Conservation (phyloP, 2,797 vertebrate genomes). For the Todus mexicanus region DNA sequence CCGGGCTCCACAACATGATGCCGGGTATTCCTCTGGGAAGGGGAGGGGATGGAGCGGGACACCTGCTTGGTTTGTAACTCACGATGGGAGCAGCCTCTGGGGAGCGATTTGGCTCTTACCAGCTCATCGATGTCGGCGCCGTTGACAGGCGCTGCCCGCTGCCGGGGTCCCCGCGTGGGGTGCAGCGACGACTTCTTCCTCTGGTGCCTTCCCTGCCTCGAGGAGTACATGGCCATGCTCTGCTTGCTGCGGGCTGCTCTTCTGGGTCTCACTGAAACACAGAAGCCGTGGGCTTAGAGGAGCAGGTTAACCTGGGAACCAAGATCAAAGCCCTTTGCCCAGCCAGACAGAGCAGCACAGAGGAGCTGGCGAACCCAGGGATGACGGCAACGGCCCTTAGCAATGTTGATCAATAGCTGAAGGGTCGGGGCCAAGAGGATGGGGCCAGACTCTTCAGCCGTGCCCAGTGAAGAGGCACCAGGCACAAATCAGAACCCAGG, state of each 20-base stretch:
- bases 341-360: fast-evolving
- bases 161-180: constrained; percentile 63
- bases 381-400: neutral
- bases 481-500: neutral
- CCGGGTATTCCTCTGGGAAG: neutral
- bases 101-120: constrained; percentile 76
- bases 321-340: neutral
- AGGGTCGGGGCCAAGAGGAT: neutral
- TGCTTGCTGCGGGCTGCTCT: constrained; percentile 82
- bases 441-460: neutral
- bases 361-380: neutral
- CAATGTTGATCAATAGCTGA: neutral
- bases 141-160: constrained; percentile 74
- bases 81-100: neutral
- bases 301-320: neutral
- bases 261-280: constrained; percentile 86
- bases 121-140: constrained; percentile 91
- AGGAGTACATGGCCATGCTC: constrained; percentile 55
- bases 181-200: constrained; percentile 80
- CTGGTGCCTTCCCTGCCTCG: constrained; percentile 78
- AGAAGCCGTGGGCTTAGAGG: neutral
- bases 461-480: neutral
- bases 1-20: neutral
- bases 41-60: neutral
- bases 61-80: constrained; percentile 56